Percentiles rank a stretch among this genome's conserved stretches.
phyloP scores from a whole-genome alignment of 1,140 invertebrate species.

The Lepidostoma basale region DNA sequence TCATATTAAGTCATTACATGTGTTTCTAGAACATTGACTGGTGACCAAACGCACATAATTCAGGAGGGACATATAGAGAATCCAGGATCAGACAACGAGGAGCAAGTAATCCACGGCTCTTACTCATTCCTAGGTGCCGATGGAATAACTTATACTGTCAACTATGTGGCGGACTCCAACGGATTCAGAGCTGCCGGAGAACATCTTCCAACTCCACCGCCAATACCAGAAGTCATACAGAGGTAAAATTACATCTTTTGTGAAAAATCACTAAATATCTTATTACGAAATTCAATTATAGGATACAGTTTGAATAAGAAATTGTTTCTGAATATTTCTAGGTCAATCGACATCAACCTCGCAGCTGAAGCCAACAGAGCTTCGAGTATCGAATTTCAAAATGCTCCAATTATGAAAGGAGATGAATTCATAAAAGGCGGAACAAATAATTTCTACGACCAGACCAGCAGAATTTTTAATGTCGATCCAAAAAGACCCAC shows the following conservation, averaged over 20 bases:
- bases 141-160: slow-evolving; percentile 61
- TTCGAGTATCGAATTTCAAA: slow-evolving; percentile 51
- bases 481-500: neutral
- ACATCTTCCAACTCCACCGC: slow-evolving; percentile 62
- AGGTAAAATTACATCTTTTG: slow-evolving; percentile 46
- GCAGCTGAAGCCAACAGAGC: slow-evolving; percentile 57
- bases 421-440: slow-evolving; percentile 18
- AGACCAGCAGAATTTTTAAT: slow-evolving; percentile 2
- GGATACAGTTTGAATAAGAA: neutral
- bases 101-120: slow-evolving; percentile 65
- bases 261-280: neutral
- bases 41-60: slow-evolving; percentile 60
- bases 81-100: slow-evolving; percentile 60
- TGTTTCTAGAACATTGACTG: slow-evolving; percentile 56
- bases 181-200: slow-evolving; percentile 63
- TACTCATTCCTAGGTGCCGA: slow-evolving; percentile 67
- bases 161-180: slow-evolving; percentile 63
- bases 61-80: slow-evolving; percentile 63
- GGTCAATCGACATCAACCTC: slow-evolving; percentile 57
- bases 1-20: neutral
- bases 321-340: slow-evolving; percentile 44
- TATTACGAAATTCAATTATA: neutral
- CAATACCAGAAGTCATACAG: slow-evolving; percentile 62
- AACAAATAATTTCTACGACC: neutral
- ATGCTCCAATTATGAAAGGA: slow-evolving; percentile 42